Evolutionary conservation across 2,113 vertebrate genomes (phyloP), one percentile per base, ranked within the genome.

Genomic region (Brachypodius melanocephalos): DNA sequence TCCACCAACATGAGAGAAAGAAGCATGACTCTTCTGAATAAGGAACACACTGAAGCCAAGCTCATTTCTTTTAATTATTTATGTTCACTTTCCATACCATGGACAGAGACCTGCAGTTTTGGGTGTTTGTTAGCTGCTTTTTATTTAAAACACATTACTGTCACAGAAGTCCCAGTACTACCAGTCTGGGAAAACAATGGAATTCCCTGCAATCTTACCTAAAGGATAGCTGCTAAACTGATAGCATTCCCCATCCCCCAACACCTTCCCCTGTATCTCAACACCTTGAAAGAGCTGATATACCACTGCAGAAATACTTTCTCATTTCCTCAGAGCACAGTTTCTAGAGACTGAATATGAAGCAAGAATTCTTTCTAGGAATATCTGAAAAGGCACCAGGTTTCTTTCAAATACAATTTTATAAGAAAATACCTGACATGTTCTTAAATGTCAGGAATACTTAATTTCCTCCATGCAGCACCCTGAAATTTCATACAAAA

Each of bases 91-190:
- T 57, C 85, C 54, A 96, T 88, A 96, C 93, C 93, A 95, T 96
- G 90, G 94, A 96, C 95, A 96, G 91, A 95, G 90, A 74, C 75
- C 55, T 74, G 55, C 63, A 59, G 63, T 32, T 81, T 34, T 6
- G 51, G 3, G 4, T 83, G 77, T 43, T 67, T 29, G 16, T 25
- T 85, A 86, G 65, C 45, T 88, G 85, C 26, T 65, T 52, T 74
- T 18, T 36, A 17, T 52, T 77, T 45, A 36, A 77, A 91, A 68
- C 8, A 20, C 24, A 9, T 51, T 8, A 48, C 40, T 68, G 54
- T 31, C 77, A 66, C 3, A 21, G 10, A 75, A 91, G 67, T 59
- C 67, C 46, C 21, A 63, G 38, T 57, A 36, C 42, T 58, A 55
- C 21, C 46, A 66, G 38, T 63, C 12, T 69, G 43, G 21, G 68